These are phyloP conservation scores for Falco rusticolus DNA, from an alignment of 2,797 vertebrate species.

Conservation along the genomic window DNA sequence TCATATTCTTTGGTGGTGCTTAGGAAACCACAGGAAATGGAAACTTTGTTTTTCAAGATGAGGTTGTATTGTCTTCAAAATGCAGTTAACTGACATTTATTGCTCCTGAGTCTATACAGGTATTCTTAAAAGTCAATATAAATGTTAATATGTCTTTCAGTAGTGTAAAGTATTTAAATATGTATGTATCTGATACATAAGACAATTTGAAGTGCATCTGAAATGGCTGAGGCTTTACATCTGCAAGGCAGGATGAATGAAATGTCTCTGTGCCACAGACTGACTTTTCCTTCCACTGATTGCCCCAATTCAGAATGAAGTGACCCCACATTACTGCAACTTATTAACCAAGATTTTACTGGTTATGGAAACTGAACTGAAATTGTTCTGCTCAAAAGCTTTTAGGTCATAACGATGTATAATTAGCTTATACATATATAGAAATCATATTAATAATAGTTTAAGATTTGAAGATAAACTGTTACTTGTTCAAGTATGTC, in stretches of 20 bases:
- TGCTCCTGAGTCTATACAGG: neutral
- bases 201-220: neutral
- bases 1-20: neutral
- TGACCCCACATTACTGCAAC: neutral
- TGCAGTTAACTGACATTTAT: neutral
- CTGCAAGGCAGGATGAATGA: neutral
- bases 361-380: neutral
- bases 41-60: neutral
- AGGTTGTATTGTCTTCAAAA: neutral
- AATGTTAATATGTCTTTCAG: neutral
- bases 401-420: neutral
- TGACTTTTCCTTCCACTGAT: neutral
- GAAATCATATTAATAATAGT: neutral
- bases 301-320: neutral
- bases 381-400: neutral
- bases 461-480: neutral
- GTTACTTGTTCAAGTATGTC: neutral
- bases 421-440: neutral
- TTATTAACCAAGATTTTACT: neutral
- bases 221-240: neutral
- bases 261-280: neutral
- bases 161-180: neutral
- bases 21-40: neutral
- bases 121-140: neutral
- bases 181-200: neutral